Evolutionary conservation across 2,797 vertebrate genomes (phyloP), one percentile per base, ranked within the genome.

Genomic region (Sylvia borin): DNA sequence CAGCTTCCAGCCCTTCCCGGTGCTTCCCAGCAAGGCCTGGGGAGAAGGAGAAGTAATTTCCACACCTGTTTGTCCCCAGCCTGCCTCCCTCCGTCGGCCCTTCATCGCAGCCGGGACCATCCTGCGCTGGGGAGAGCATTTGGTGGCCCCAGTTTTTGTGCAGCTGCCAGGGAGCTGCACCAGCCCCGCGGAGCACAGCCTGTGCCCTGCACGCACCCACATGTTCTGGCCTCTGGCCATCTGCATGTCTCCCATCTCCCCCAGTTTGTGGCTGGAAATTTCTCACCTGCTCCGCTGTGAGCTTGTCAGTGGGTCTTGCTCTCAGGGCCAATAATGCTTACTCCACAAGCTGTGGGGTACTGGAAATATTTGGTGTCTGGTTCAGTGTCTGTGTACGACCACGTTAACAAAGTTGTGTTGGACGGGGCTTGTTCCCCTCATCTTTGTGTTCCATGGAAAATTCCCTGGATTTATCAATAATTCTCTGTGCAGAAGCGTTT

Each of bases 221-320:
- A 11, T 15, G 2, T 22, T 61, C 22, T 1, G 6, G 20, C 16
- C 31, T 47, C 45, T n/a, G 65, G 43, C 11, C 32, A 1, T 15
- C 43, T 13, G 6, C 1, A 2, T 8, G 29, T 24, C 9, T 50
- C 14, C 45, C 25, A 18, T 43, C 55, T 65, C 21, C 3, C 4
- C 17, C 27, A 61, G 13, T 5, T 21, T 1, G 0, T n/a, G 16
- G n/a, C 47, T 70, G 51, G 57, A 38, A 71, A 42, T 61, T 68
- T 74, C 19, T 40, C 6, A 1, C 7, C n/a, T 0, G 0, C 31
- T 57, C 48, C 0, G 0, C 16, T 13, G 20, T 36, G 65, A 64
- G 14, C 36, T 12, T 16, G 4, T 24, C 32, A 3, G 64, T 27
- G 20, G 27, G 32, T 18, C 16, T 26, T 20, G 53, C 31, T 45